These are phyloP conservation scores for Eugnorisma glareosa DNA, from an alignment of 2,888 invertebrate genomes.

Conservation along the genomic window DNA sequence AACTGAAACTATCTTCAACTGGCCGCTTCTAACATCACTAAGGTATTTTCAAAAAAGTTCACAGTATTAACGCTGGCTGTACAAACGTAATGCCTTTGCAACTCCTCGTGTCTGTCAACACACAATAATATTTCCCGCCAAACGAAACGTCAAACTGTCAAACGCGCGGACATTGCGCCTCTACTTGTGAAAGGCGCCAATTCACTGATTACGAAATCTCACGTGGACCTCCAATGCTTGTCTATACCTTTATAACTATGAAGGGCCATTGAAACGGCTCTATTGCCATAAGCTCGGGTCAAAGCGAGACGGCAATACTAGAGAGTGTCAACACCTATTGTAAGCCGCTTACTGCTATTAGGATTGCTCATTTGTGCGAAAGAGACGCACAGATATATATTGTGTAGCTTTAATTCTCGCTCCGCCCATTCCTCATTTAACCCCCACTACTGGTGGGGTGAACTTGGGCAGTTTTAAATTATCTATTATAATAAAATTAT, in stretches of 20 bases:
- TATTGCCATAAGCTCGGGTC: constrained; percentile 73
- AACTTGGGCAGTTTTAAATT: constrained; percentile 90
- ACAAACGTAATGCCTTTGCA: constrained; percentile 69
- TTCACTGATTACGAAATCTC: constrained; percentile 90
- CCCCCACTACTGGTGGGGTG: constrained; percentile 84
- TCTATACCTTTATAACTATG: constrained; percentile 86
- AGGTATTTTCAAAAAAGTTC: constrained; percentile 74
- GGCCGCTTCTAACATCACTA: constrained; percentile 83
- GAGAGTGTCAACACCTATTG: constrained; percentile 86
- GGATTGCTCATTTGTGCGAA: constrained; percentile 88
- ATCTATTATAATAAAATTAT: constrained; percentile 91
- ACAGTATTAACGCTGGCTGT: constrained; percentile 73
- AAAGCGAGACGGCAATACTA: constrained; percentile 79
- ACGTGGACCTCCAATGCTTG: constrained; percentile 86
- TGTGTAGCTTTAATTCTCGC: constrained; percentile 81
- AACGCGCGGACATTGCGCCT: constrained; percentile 87
- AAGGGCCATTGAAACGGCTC: constrained; percentile 84
- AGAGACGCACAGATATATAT: constrained; percentile 83
- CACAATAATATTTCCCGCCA: constrained; percentile 85
- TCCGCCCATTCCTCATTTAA: constrained; percentile 87
- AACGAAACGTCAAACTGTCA: constrained; percentile 89
- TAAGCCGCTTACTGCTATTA: constrained; percentile 88
- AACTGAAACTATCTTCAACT: constrained; percentile 87
- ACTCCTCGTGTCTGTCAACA: constrained; percentile 70
- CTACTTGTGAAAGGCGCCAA: constrained; percentile 87